Evolutionary conservation across 2,888 invertebrate species (phyloP).

Genomic region (Tipula vernalis): DNA sequence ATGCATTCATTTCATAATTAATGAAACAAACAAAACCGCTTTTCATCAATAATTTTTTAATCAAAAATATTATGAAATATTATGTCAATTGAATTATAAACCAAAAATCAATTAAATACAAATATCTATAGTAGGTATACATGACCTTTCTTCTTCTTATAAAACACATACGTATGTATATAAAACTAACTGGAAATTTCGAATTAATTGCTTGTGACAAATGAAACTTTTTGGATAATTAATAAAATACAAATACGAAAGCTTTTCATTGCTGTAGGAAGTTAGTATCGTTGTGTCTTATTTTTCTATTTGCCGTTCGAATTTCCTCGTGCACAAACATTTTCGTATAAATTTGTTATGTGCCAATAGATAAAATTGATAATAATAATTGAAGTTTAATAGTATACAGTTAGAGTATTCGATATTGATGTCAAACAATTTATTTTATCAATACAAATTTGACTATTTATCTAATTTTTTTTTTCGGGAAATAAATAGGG

Average conservation of each 20-base stretch:
- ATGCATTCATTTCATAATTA: no score
- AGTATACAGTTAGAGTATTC: neutral
- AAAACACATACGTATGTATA: neutral
- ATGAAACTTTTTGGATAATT: neutral
- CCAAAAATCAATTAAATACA: no score
- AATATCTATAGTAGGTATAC: no score
- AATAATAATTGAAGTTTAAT: neutral
- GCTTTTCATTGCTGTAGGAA: neutral
- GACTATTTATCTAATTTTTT: neutral
- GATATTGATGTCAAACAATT: neutral
- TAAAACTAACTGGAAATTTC: neutral
- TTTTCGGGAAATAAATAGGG: neutral
- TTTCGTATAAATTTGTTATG: neutral
- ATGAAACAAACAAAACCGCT: no score
- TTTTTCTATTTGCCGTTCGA: neutral
- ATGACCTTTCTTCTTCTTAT: neutral
- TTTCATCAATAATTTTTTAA: no score
- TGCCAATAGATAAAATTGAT: neutral
- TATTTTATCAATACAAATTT: neutral
- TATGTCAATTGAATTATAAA: no score
- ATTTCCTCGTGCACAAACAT: neutral
- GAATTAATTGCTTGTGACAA: neutral
- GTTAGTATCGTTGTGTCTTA: neutral
- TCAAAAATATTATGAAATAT: no score
- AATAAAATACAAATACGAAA: neutral